phyloP scores from a whole-genome alignment of 2,113 vertebrate species.

The Archilochus colubris region DNA sequence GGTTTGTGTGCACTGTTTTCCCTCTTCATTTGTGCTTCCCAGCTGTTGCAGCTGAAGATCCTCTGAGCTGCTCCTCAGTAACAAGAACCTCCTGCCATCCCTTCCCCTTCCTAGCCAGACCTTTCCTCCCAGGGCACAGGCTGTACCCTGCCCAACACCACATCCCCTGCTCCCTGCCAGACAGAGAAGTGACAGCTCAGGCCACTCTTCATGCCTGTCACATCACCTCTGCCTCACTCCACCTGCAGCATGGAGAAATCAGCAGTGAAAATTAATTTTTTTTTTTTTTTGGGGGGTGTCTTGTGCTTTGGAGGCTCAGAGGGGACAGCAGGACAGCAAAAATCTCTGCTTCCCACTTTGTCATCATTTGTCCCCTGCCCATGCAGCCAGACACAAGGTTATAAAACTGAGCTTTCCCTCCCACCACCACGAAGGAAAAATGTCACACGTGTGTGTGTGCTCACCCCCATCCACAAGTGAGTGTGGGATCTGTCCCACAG shows the following conservation, averaged over 20 bases:
- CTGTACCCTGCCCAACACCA: not conserved
- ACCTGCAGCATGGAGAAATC: not conserved
- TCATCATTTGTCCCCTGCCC: not conserved
- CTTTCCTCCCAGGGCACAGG: not conserved
- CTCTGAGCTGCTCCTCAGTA: not conserved
- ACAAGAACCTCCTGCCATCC: not conserved
- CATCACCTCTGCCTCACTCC: not conserved
- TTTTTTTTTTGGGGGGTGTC: rapidly evolving
- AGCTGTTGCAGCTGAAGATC: not conserved
- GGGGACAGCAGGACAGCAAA: rapidly evolving
- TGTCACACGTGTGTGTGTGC: not conserved
- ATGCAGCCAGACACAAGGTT: not conserved
- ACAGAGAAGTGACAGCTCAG: not conserved
- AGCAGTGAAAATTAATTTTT: not conserved
- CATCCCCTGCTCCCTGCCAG: not conserved
- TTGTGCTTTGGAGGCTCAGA: not conserved
- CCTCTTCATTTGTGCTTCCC: not conserved
- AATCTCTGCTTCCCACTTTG: rapidly evolving
- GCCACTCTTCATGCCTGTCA: not conserved
- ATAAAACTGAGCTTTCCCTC: not conserved
- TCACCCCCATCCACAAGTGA: rapidly evolving
- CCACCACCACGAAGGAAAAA: not conserved
- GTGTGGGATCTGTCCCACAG: not conserved
- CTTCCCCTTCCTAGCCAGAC: not conserved
- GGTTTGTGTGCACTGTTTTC: not conserved